Conservation (phyloP, 2,888 invertebrate species). For the Lepidocyrtoides sp. region DNA sequence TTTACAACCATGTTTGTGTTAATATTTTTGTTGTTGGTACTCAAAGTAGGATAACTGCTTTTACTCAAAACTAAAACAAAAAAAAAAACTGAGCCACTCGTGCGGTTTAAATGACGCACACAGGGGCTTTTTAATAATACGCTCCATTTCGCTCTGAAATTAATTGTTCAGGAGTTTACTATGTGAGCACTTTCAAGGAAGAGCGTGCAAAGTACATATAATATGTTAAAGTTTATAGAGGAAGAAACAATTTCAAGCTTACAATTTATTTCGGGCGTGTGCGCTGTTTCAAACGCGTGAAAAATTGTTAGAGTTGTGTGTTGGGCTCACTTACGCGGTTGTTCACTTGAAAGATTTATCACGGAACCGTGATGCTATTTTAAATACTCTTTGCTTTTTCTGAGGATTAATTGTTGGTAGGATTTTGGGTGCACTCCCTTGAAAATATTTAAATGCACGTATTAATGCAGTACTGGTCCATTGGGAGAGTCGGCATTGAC, state of each 20-base stretch:
- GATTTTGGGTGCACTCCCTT: neutral
- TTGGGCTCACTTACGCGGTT: neutral
- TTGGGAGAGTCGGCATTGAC: neutral
- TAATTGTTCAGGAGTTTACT: neutral
- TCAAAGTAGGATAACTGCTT: neutral
- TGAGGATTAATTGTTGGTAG: slow-evolving; percentile 51
- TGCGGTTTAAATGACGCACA: slow-evolving; percentile 9
- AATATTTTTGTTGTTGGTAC: neutral
- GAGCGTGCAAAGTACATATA: no score
- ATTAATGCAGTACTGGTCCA: neutral
- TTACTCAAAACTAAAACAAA: no score
- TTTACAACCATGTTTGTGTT: neutral
- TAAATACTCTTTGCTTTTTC: slow-evolving; percentile 22
- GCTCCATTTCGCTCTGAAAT: slow-evolving; percentile 71
- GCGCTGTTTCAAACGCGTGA: slow-evolving; percentile 67
- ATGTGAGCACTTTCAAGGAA: neutral
- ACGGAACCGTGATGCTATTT: slow-evolving; percentile 29
- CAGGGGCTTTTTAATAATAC: slow-evolving; percentile 47
- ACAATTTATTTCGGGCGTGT: slow-evolving; percentile 69
- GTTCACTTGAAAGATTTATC: slow-evolving; percentile 28
- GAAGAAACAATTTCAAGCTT: neutral
- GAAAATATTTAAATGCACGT: slow-evolving; percentile 29
- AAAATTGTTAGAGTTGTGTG: slow-evolving; percentile 26
- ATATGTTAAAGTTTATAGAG: no score
- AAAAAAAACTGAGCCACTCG: neutral